Evolutionary conservation across 1,140 invertebrate species (phyloP), one percentile per base, ranked within the genome.

Genomic region (Atta colombica): DNA sequence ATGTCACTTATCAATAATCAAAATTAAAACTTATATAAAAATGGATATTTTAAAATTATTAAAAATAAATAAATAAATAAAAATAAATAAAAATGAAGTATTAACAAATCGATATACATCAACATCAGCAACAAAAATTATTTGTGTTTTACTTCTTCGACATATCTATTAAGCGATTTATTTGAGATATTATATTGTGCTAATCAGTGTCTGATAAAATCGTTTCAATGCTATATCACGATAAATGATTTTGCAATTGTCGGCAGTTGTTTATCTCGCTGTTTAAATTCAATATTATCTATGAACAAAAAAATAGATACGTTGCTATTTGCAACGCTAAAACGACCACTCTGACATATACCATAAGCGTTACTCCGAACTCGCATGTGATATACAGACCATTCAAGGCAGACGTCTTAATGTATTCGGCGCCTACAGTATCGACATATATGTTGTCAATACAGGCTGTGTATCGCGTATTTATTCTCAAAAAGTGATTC

Each of bases 401-500:
- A 66, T 58, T 28, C 77, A 14, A 10, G 49, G 77, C 81, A 91
- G 89, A 91, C 89, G 58, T 81, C 66, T 58, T 91, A 90, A 91
- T 91, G 87, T 91, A 91, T 91, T 90, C 89, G 89, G 89, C 89
- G 89, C 89, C 89, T 68, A 60, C n/a, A 21, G 25, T 91, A 90
- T 91, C 82, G 89, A 91, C 55, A 69, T 88, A 51, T 58, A 68
- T 71, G 66, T 72, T 80, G 55, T 61, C 55, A 25, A 21, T 87
- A 61, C 51, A 21, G 12, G 8, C 49, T 4, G 39, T 58, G 16
- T 53, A 65, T 39, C 63, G 8, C 18, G 18, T 39, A 58, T 28
- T 69, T 39, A 28, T 31, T n/a, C 7, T 7, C 65, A 53, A 49
- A 3, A 68, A 80, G n/a, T 58, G 39, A 45, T 35, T 74, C 18